A percentile compares a stretch with the other conserved stretches of the same genome.
Evolutionary conservation across 2,888 invertebrate species (phyloP).

Genomic region (Andrena minutula): DNA sequence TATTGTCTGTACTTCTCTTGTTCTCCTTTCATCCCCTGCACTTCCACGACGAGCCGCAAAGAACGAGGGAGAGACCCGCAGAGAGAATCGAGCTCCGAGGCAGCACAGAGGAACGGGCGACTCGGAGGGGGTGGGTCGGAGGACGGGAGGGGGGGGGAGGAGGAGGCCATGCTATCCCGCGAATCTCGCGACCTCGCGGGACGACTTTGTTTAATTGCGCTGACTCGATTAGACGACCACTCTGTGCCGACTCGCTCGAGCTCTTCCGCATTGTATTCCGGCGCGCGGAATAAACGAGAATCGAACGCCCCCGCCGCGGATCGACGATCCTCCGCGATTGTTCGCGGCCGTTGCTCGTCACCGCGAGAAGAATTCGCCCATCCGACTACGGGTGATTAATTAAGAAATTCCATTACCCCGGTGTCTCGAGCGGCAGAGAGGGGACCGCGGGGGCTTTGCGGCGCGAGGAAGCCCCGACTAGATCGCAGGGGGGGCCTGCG

Average conservation of each 20-base stretch:
- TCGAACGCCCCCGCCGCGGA: neutral
- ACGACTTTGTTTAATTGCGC: slow-evolving; percentile 70
- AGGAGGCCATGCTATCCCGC: slow-evolving; percentile 52
- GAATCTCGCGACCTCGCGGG: slow-evolving; percentile 67
- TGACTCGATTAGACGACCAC: slow-evolving; percentile 62
- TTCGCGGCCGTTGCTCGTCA: too few species aligned
- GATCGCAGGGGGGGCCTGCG: neutral
- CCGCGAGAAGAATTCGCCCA: neutral
- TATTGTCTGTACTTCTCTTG: slow-evolving; percentile 82
- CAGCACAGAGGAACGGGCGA: neutral
- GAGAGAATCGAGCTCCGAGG: slow-evolving; percentile 49
- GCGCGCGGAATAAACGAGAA: slow-evolving; percentile 1
- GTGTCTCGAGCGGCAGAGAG: neutral
- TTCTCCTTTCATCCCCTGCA: slow-evolving; percentile 80
- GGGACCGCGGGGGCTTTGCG: neutral
- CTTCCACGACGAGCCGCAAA: slow-evolving; percentile 74
- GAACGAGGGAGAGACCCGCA: slow-evolving; percentile 53
- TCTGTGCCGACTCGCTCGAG: slow-evolving; percentile 16
- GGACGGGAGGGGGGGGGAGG: slow-evolving; percentile 32
- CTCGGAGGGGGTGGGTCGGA: slow-evolving; percentile 16
- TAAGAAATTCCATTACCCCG: slow-evolving; percentile 10
- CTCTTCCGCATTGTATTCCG: slow-evolving; percentile 24
- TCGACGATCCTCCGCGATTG: neutral
- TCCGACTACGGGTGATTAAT: neutral
- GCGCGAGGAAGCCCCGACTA: neutral